Evolutionary conservation across 2,888 invertebrate genomes (phyloP), one percentile per base, ranked within the genome.

Genomic region (Cataglyphis livida): DNA sequence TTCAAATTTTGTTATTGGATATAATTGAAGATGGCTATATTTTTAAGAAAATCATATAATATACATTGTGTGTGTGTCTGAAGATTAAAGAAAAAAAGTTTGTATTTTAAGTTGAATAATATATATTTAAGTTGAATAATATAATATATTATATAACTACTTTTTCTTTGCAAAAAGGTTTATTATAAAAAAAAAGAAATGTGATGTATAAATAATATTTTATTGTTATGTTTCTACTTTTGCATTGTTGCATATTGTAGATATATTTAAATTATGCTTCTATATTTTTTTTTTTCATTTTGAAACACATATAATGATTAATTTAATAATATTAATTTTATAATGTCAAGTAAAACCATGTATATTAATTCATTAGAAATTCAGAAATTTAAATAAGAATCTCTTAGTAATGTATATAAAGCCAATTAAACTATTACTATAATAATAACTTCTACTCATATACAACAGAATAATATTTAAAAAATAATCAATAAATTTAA

Each of bases 341-440:
- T n/a, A 38, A 10, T 21, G 18, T 18, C 44, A 44, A 44, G 12
- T 41, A 41, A 41, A 18, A 18, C 3, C 18, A 44, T 6, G 21
- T 18, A n/a, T 3, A 3, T 35, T 12, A 25, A 10, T 3, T 57
- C n/a, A 62, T 62, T 35, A 35, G 12, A n/a, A n/a, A n/a, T n/a
- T 62, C 6, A 18, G 2, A 62, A n/a, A 62, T n/a, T 51, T 62
- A n/a, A 62, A n/a, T 62, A n/a, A 62, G n/a, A 62, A 35, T 62
- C 6, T 35, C 4, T 10, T 32, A 38, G 6, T 7, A 9, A 68
- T 12, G 10, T 21, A 32, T 51, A 3, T 0, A n/a, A 7, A 9
- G 12, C 4, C 1, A 32, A 32, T 51, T 32, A 32, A 51, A 68
- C 48, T 18, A 10, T 15, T 18, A 48, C 0, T 48, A 28, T 28